Percentiles rank a stretch among this genome's conserved stretches.
Evolutionary conservation across 2,113 vertebrate genomes (phyloP).

Genomic region (Neotragus pygmaeus): DNA sequence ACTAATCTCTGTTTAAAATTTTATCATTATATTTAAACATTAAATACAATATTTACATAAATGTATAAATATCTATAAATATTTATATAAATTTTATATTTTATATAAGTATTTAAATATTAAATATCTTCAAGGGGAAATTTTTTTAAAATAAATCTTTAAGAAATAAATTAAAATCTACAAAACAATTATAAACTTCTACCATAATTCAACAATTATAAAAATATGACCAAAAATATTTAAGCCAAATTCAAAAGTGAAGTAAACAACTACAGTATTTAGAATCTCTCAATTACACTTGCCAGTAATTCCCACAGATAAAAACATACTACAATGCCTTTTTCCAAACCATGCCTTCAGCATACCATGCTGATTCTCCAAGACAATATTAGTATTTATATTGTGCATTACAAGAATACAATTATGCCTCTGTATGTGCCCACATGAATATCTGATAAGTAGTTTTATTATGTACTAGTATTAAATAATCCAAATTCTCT

Average conservation of each 20-base stretch:
- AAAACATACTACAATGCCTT: slow-evolving; percentile 58
- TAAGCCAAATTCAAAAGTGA: slow-evolving; percentile 37
- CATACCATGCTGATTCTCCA: slow-evolving; percentile 50
- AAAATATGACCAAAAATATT: slow-evolving; percentile 2
- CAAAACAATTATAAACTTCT: not conserved
- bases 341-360: slow-evolving; percentile 46
- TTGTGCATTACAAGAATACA: slow-evolving; percentile 57
- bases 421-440: slow-evolving; percentile 68
- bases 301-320: slow-evolving; percentile 70
- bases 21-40: not conserved
- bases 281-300: slow-evolving; percentile 23
- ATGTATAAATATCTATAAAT: not conserved
- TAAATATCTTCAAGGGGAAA: not conserved
- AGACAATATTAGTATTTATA: slow-evolving; percentile 72
- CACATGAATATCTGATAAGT: slow-evolving; percentile 67
- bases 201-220: not conserved
- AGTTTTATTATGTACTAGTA: slow-evolving; percentile 60
- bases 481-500: slow-evolving; percentile 72
- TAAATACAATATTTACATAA: not conserved
- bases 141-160: slow-evolving; percentile 14
- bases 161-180: slow-evolving; percentile 26
- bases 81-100: not conserved
- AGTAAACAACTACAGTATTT: slow-evolving; percentile 52
- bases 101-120: not conserved
- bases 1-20: not conserved